Percentiles rank a stretch among this genome's conserved stretches.
These are phyloP conservation scores for Amphiura filiformis DNA, from an alignment of 35 echinoderm and acorn worm species.

Conservation along the genomic window DNA sequence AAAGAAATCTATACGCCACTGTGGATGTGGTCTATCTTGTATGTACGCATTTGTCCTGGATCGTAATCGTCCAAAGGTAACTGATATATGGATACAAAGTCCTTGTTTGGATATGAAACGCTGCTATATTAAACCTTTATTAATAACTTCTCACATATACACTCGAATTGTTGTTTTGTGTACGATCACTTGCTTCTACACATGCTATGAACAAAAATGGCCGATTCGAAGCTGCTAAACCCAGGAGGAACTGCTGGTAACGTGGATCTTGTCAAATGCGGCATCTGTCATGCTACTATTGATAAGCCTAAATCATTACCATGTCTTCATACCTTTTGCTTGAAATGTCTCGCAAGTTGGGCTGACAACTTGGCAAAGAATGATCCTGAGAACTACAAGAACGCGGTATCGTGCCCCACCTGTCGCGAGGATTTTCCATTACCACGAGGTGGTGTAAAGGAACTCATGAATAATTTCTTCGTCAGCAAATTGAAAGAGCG, in stretches of 20 bases:
- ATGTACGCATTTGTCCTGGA: too few relatives aligned
- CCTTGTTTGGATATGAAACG: too few relatives aligned
- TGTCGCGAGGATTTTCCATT: not conserved
- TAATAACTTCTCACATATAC: too few relatives aligned
- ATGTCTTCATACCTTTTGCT: constrained; percentile 13
- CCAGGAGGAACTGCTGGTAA: not conserved
- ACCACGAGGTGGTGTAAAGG: not conserved
- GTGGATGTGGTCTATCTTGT: too few relatives aligned
- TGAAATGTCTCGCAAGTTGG: not conserved
- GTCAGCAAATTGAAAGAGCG: not conserved
- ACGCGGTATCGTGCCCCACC: not conserved
- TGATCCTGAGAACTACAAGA: not conserved
- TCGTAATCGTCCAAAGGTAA: too few relatives aligned
- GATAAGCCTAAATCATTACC: not conserved
- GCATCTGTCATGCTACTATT: not conserved
- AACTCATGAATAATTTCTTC: not conserved
- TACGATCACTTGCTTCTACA: too few relatives aligned
- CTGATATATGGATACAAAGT: too few relatives aligned
- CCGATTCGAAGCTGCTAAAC: not conserved
- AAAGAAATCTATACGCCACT: too few relatives aligned
- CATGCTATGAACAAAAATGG: too few relatives aligned
- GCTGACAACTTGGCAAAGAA: not conserved
- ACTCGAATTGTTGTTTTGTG: too few relatives aligned
- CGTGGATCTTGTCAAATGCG: not conserved
- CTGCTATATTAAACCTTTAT: too few relatives aligned